Base-by-base conservation (phyloP, 2,113 vertebrate species). In the Neogobius melanostomus region DNA sequence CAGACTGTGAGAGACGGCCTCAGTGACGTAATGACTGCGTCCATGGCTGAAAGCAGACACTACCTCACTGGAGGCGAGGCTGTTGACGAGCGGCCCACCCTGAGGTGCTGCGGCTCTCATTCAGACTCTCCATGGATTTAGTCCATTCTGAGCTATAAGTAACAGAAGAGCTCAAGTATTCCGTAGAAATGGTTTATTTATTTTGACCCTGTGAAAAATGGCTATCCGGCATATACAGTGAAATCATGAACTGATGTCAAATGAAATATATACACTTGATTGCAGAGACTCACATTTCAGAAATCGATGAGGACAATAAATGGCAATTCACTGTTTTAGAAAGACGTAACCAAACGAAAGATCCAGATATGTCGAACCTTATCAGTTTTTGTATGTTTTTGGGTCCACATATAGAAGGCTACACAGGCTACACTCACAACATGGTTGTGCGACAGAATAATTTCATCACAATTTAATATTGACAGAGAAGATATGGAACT, bases 11-110 rank as follows among this genome's bases (percentile, higher is more conserved):
- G 53, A 68, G 80, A 81, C 79, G 78, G 78, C 82, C 82, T 21
- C 72, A 59, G 70, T 86, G 90, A 90, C 63, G 77, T 84, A 84
- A 91, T 76, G 81, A 84, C 72, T 78, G 78, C 87, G 86, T 90
- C 83, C 83, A 74, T 86, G 77, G 70, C 69, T 12, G 63, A 47
- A 69, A 70, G 85, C 87, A 91, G 87, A 91, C 88, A 61, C 85
- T 89, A 91, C 88, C 86, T 90, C 86, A 91, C 86, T 74, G n/a
- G 78, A 78, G 64, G 71, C 70, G 78, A 66, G 64, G 73, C 75
- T 81, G 68, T 78, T 12, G 48, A 49, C 57, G 72, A 79, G 77
- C 79, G 71, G 82, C 1, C 28, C 77, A 59, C 64, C 77, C 74
- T 14, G 45, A 82, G 64, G 77, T 71, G 80, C 60, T 69, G 21